Conservation (phyloP, 2,797 vertebrate genomes). For the Chaetodon trifasciatus region DNA sequence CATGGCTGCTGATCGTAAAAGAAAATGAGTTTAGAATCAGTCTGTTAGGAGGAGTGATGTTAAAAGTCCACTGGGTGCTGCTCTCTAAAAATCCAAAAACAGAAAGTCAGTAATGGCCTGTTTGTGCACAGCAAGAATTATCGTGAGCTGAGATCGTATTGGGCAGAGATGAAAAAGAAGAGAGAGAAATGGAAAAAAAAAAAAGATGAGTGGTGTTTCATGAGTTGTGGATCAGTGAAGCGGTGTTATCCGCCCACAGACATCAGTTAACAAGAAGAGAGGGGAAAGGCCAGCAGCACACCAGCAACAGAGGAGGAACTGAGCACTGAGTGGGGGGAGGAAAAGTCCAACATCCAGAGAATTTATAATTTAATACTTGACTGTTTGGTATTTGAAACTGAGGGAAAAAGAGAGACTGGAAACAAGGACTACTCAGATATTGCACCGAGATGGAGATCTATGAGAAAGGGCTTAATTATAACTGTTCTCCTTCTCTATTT, state of each 20-base stretch:
- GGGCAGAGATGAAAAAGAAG: slow-evolving; percentile 53
- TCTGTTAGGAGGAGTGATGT: slow-evolving; percentile 14
- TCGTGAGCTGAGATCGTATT: slow-evolving; percentile 34
- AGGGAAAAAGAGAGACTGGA: not conserved
- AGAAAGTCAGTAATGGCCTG: slow-evolving; percentile 2
- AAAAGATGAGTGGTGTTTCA: slow-evolving; percentile 62
- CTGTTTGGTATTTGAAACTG: slow-evolving; percentile 15
- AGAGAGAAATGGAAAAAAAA: slow-evolving; percentile 26
- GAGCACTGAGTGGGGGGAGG: slow-evolving; percentile 49
- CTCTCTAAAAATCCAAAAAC: slow-evolving; percentile 11
- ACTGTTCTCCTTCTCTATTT: slow-evolving; percentile 30
- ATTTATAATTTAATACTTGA: slow-evolving; percentile 10
- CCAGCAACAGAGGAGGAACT: slow-evolving; percentile 64
- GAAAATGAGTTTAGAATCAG: slow-evolving; percentile 42
- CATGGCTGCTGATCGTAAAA: slow-evolving; percentile 33
- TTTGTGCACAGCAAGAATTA: slow-evolving; percentile 41
- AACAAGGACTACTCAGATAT: slow-evolving; percentile 14
- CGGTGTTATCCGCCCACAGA: slow-evolving; percentile 76
- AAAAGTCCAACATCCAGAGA: slow-evolving; percentile 42
- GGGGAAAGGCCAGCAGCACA: slow-evolving; percentile 78
- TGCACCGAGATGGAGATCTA: slow-evolving; percentile 24
- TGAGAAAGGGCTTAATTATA: slow-evolving; percentile 43
- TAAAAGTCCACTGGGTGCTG: slow-evolving; percentile 10
- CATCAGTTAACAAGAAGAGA: slow-evolving; percentile 74
- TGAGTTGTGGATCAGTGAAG: slow-evolving; percentile 79